These are phyloP conservation scores for Emmelina monodactyla DNA, from an alignment of 2,888 invertebrate genomes.

Conservation along the genomic window DNA sequence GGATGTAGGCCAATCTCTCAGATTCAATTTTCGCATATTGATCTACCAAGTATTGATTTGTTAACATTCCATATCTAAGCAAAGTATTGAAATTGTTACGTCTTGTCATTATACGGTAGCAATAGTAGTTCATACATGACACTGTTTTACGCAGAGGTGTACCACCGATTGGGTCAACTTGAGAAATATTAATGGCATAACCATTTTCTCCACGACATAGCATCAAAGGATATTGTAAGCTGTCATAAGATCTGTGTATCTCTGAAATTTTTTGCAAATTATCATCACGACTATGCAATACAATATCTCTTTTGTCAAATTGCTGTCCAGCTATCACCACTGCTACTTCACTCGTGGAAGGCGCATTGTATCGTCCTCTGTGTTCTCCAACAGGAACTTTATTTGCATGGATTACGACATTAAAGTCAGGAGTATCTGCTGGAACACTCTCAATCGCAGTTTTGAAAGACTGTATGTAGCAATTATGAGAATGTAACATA, in stretches of 20 bases:
- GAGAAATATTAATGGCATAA: conserved; percentile 16
- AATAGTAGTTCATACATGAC: conserved; percentile 14
- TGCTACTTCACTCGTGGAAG: conserved; percentile 19
- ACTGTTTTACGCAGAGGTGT: not conserved
- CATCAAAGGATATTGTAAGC: conserved; percentile 20
- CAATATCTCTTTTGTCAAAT: conserved; percentile 20
- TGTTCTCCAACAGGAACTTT: conserved; percentile 18
- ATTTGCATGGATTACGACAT: conserved; percentile 18
- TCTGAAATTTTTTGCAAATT: conserved; percentile 18
- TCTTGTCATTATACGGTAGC: conserved; percentile 14
- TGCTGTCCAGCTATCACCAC: conserved; percentile 19
- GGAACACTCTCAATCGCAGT: conserved; percentile 18
- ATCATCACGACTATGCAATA: conserved; percentile 17
- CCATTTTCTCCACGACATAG: conserved; percentile 19
- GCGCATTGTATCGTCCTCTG: conserved; percentile 18
- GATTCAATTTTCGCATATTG: conserved; percentile 2
- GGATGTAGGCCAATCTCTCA: conserved; percentile 5
- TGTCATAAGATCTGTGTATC: conserved; percentile 19
- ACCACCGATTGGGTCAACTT: conserved; percentile 14
- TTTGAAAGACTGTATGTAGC: conserved; percentile 18
- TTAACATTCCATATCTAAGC: not conserved
- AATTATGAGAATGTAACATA: conserved; percentile 18
- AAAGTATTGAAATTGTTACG: conserved; percentile 13
- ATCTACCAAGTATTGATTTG: not conserved
- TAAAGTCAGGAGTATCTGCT: conserved; percentile 15